Conservation (phyloP, 2,888 invertebrate genomes). For the Idaea aversata region DNA sequence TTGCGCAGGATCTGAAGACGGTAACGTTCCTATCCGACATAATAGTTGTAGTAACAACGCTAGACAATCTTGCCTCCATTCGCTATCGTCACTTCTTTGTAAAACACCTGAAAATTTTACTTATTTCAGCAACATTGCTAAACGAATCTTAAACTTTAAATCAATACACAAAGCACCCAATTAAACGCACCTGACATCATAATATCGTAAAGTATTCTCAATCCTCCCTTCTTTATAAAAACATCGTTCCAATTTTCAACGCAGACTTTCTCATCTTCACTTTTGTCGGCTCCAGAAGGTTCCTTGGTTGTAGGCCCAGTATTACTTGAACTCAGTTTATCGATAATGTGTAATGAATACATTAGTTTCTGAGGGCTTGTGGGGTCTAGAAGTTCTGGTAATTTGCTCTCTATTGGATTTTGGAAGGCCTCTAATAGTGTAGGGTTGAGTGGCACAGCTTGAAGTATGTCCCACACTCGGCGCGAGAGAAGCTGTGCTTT, state of each 20-base stretch:
- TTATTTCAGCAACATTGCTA: background rate
- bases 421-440: constrained; percentile 91
- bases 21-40: constrained; percentile 90
- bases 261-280: constrained; percentile 56
- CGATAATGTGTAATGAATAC: constrained; percentile 95
- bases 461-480: constrained; percentile 96
- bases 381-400: constrained; percentile 90
- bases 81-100: constrained; percentile 87
- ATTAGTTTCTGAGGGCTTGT: constrained; percentile 95
- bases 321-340: constrained; percentile 65
- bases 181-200: constrained; percentile 87
- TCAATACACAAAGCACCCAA: background rate
- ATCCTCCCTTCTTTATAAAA: constrained; percentile 93
- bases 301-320: constrained; percentile 55
- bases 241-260: constrained; percentile 85
- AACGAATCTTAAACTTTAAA: background rate
- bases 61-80: constrained; percentile 97
- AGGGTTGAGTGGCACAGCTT: constrained; percentile 94
- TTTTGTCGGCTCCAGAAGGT: constrained; percentile 48
- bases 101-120: constrained; percentile 77
- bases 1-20: constrained; percentile 66
- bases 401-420: constrained; percentile 83
- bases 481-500: constrained; percentile 94
- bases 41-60: constrained; percentile 92
- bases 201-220: constrained; percentile 93